These are phyloP conservation scores for Agrilus planipennis DNA, from an alignment of 1,140 invertebrate genomes.

Conservation along the genomic window DNA sequence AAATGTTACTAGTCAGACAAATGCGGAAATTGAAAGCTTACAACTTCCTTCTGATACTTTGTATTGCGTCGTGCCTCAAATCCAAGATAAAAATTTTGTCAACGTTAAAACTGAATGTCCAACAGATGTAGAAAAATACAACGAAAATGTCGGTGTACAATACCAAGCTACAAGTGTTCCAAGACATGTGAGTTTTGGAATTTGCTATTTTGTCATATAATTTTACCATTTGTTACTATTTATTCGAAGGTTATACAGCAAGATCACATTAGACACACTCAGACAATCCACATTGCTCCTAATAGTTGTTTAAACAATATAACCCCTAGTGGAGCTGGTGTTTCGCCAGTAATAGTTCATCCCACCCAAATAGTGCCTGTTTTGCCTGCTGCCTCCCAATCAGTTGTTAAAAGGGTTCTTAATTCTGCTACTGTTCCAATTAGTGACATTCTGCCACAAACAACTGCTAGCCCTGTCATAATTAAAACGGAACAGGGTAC, in stretches of 20 bases:
- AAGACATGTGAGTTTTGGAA: no score
- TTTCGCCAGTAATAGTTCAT: constrained; percentile 59
- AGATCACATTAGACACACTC: constrained; percentile 20
- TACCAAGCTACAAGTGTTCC: no score
- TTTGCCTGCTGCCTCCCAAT: constrained; percentile 37
- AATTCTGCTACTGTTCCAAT: constrained; percentile 12
- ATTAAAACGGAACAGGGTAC: constrained; percentile 18
- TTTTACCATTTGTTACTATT: constrained; percentile 2
- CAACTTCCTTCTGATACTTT: constrained; percentile 17
- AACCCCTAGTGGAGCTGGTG: constrained; percentile 13
- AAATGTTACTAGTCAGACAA: constrained; percentile 12
- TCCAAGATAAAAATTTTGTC: constrained; percentile 27
- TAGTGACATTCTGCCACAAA: constrained; percentile 6
- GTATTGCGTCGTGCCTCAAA: constrained; percentile 24
- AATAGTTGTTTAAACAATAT: constrained; percentile 15
- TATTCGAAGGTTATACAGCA: constrained; percentile 26
- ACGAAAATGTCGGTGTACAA: no score
- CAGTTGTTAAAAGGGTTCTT: constrained; percentile 25
- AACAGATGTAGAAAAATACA: constrained; percentile 21
- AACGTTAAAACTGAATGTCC: constrained; percentile 29
- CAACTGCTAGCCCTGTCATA: constrained; percentile 16
- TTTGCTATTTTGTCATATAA: no score
- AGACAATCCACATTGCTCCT: constrained; percentile 16
- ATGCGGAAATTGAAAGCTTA: constrained; percentile 9
- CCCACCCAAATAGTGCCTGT: constrained; percentile 59